Conservation (phyloP, 1,140 invertebrate species). For the Odontomachus brunneus region DNA sequence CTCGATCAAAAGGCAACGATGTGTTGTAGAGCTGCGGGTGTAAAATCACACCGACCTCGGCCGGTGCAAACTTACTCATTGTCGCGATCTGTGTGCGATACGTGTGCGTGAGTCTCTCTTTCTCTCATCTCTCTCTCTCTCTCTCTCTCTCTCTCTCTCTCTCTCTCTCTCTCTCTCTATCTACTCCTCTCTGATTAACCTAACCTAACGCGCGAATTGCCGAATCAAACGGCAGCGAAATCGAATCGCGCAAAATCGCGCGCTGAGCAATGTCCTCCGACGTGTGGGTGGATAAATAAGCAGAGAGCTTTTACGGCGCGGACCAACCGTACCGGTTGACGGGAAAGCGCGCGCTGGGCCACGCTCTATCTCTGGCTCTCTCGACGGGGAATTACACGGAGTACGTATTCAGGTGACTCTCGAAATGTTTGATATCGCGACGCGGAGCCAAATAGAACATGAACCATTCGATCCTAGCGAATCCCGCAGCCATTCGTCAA, state of each 20-base stretch:
- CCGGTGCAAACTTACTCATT: slow-evolving; percentile 9
- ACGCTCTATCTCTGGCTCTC: not conserved
- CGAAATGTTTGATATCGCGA: slow-evolving; percentile 14
- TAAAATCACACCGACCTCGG: slow-evolving; percentile 57
- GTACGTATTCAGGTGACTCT: slow-evolving; percentile 14
- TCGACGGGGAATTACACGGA: not conserved
- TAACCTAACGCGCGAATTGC: not conserved
- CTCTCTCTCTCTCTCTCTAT: too few species aligned
- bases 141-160: too few species aligned
- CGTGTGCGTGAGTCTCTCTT: too few species aligned
- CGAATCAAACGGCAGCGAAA: not conserved
- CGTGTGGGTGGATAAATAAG: not conserved
- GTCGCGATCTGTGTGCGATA: not conserved
- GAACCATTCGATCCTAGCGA: slow-evolving; percentile 25
- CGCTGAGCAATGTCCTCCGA: not conserved
- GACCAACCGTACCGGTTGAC: too few species aligned
- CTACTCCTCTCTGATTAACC: slow-evolving; percentile 3
- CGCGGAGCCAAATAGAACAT: slow-evolving; percentile 43
- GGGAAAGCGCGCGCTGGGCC: too few species aligned
- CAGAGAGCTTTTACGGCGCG: not conserved
- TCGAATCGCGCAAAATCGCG: too few species aligned
- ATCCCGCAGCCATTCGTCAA: slow-evolving; percentile 47
- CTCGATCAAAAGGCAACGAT: slow-evolving; percentile 64
- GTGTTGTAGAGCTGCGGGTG: slow-evolving; percentile 61
- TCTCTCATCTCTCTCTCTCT: too few species aligned